Evolutionary conservation across 23 tunicate genomes (phyloP).

Genomic region (Oikopleura dioica): DNA sequence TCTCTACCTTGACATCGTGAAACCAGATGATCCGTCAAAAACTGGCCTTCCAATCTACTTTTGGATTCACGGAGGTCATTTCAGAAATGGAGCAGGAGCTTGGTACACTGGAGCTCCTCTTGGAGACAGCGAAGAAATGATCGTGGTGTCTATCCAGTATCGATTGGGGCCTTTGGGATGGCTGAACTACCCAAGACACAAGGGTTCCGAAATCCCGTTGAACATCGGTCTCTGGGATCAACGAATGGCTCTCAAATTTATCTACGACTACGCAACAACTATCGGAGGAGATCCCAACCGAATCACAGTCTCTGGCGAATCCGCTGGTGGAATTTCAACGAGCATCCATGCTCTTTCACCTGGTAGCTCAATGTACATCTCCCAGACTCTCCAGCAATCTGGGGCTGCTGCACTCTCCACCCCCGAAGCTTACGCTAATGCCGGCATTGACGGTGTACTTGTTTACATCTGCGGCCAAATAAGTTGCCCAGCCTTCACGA

Average conservation of each 20-base stretch:
- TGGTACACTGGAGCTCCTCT: background rate
- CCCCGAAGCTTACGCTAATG: too few relatives aligned
- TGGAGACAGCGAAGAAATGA: background rate
- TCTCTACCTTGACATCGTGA: background rate
- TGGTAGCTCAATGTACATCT: too few relatives aligned
- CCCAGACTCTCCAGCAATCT: too few relatives aligned
- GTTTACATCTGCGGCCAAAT: too few relatives aligned
- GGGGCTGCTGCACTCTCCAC: too few relatives aligned
- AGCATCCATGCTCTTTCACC: too few relatives aligned
- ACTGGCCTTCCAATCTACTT: too few relatives aligned
- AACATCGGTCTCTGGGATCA: background rate
- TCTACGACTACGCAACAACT: background rate
- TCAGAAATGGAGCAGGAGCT: background rate
- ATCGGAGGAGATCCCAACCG: background rate
- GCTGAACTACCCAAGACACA: too few relatives aligned
- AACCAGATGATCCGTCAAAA: too few relatives aligned
- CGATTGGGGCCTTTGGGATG: background rate
- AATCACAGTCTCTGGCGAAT: background rate
- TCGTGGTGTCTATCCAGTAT: background rate
- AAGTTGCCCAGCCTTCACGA: too few relatives aligned
- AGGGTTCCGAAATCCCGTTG: too few relatives aligned
- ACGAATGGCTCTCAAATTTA: background rate
- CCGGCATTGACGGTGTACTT: too few relatives aligned
- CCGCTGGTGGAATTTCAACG: background rate
- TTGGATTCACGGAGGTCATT: background rate